phyloP scores from a whole-genome alignment of 2,113 vertebrate species.

The Halichoeres trimaculatus region DNA sequence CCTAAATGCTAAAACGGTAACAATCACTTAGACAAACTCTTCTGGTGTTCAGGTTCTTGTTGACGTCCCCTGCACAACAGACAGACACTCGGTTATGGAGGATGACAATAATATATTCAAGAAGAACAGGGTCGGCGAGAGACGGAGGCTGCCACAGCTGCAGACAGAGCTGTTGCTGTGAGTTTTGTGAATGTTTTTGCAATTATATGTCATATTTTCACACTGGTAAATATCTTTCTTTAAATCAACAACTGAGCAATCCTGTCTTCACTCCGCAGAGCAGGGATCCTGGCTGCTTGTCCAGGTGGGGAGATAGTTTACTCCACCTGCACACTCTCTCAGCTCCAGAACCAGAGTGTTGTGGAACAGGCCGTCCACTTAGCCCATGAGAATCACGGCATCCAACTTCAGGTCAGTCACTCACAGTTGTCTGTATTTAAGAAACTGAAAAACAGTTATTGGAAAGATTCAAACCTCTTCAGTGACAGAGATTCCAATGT shows the following conservation, averaged over 20 bases:
- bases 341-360: conserved; percentile 91
- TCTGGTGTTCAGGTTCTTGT: conserved; percentile 89
- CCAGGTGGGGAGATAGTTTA: conserved; percentile 90
- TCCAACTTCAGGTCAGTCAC: conserved; percentile 74
- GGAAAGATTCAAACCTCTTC: not conserved
- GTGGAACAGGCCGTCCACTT: conserved; percentile 85
- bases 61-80: conserved; percentile 95
- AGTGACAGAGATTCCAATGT: not conserved
- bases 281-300: conserved; percentile 86
- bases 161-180: conserved; percentile 93
- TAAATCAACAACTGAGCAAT: not conserved
- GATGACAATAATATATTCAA: conserved; percentile 95
- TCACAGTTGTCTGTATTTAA: not conserved
- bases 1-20: not conserved
- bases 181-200: conserved; percentile 69
- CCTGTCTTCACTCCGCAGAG: conserved; percentile 71
- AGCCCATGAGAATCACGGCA: conserved; percentile 82
- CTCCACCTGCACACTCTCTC: conserved; percentile 93
- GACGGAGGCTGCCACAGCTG: conserved; percentile 88
- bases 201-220: not conserved
- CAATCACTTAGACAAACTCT: not conserved
- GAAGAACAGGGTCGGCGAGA: conserved; percentile 85
- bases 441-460: not conserved
- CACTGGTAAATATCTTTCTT: not conserved
- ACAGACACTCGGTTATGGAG: conserved; percentile 91